Evolutionary conservation across 2,113 vertebrate genomes (phyloP).

Genomic region (Eupsittula cactorum): DNA sequence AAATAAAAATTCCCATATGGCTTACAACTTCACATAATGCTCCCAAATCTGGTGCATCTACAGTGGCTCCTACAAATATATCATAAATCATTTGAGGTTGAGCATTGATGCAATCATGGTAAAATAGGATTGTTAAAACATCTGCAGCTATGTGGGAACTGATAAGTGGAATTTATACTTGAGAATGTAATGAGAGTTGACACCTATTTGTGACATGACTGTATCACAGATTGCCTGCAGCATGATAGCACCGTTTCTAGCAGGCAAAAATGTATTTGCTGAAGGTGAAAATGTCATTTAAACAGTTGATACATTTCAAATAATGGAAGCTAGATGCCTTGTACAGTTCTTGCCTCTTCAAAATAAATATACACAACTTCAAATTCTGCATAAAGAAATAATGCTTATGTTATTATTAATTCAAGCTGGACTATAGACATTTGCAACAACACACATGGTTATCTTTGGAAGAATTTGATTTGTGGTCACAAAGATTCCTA

Average conservation of each 20-base stretch:
- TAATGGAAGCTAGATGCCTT: conserved; percentile 2
- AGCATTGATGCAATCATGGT: conserved; percentile 29
- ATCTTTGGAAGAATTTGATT: neutral
- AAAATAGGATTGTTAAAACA: conserved; percentile 70
- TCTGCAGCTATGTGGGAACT: conserved; percentile 73
- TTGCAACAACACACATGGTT: neutral
- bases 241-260: conserved; percentile 68
- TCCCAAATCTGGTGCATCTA: neutral
- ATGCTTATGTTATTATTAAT: neutral
- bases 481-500: neutral
- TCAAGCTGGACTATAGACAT: neutral
- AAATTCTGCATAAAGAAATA: neutral
- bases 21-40: neutral
- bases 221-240: conserved; percentile 78
- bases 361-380: neutral
- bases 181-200: conserved; percentile 82
- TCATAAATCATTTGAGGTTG: neutral
- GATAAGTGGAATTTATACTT: conserved; percentile 77
- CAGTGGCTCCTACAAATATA: neutral
- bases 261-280: conserved; percentile 71
- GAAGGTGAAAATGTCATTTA: conserved; percentile 77
- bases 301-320: conserved; percentile 66
- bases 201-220: conserved; percentile 85
- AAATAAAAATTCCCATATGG: neutral
- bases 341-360: conserved; percentile 7